Conservation (phyloP, 2,113 vertebrate genomes). For the Archilochus colubris region DNA sequence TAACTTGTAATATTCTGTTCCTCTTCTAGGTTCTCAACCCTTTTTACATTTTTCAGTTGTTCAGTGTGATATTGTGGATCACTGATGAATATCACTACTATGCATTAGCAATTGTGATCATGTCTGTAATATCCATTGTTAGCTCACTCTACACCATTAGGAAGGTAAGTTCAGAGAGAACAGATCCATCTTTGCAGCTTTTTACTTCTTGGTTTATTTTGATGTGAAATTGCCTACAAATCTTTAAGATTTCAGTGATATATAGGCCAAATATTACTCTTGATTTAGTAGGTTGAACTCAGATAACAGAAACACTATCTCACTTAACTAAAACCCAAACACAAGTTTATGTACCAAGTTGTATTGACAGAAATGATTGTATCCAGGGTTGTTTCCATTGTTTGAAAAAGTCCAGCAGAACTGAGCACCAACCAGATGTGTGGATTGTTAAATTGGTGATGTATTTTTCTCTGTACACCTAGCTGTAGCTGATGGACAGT, state of each 20-base stretch:
- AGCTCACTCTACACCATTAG: conserved; percentile 97
- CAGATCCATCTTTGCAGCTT: not conserved
- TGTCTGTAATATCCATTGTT: conserved; percentile 95
- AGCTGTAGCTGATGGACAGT: not conserved
- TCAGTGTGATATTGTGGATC: conserved; percentile 96
- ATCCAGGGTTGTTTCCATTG: not conserved
- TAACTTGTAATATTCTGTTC: conserved; percentile 7
- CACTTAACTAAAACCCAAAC: not conserved
- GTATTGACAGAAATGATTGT: not conserved
- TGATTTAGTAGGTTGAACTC: not conserved
- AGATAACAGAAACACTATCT: not conserved
- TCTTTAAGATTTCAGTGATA: not conserved
- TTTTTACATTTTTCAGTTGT: conserved; percentile 99
- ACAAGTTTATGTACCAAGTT: not conserved
- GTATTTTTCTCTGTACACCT: not conserved
- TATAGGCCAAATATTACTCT: not conserved
- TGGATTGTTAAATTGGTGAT: not conserved
- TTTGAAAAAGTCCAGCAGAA: not conserved
- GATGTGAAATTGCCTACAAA: not conserved
- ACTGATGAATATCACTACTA: conserved; percentile 97
- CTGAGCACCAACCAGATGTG: not conserved
- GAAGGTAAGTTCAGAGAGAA: conserved; percentile 83
- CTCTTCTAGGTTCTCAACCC: conserved; percentile 94
- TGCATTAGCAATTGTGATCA: conserved; percentile 92
- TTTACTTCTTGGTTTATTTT: not conserved